Percentiles rank a stretch among this genome's conserved stretches.
Evolutionary conservation across 1,140 invertebrate genomes (phyloP).

Genomic region (Lethocerus indicus): DNA sequence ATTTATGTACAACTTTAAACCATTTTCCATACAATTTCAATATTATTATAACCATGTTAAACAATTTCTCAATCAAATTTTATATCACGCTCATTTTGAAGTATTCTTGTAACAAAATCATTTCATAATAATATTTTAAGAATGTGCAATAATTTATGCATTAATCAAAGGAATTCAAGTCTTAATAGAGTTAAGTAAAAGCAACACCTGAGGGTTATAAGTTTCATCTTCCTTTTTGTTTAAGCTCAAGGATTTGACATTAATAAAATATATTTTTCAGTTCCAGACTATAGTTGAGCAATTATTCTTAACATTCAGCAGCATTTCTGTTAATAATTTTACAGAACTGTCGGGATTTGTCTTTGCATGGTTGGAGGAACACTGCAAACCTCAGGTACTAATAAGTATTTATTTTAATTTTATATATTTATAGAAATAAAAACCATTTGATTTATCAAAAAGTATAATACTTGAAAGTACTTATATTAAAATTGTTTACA

Average conservation of each 20-base stretch:
- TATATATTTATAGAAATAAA: too few species aligned
- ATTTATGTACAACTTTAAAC: too few species aligned
- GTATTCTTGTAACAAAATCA: too few species aligned
- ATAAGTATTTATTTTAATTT: background rate
- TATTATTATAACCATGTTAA: too few species aligned
- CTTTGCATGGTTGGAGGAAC: slow-evolving; percentile 91
- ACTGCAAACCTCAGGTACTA: slow-evolving; percentile 74
- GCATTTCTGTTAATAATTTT: slow-evolving; percentile 80
- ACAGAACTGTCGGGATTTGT: slow-evolving; percentile 81
- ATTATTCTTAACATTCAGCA: slow-evolving; percentile 78
- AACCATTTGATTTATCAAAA: too few species aligned
- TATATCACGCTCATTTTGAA: too few species aligned
- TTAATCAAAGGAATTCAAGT: background rate
- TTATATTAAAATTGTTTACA: too few species aligned
- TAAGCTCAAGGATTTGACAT: too few species aligned
- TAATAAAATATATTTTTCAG: slow-evolving; percentile 34
- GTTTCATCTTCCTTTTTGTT: slow-evolving; percentile 1
- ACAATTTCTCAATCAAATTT: too few species aligned
- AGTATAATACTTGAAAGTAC: too few species aligned
- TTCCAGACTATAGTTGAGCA: slow-evolving; percentile 91
- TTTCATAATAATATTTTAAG: background rate
- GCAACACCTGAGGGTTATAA: background rate
- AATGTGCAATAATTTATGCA: background rate
- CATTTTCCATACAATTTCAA: too few species aligned
- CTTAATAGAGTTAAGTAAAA: background rate